Conservation (phyloP, 1,140 invertebrate genomes). For the Lamellibrachia luymesi region DNA sequence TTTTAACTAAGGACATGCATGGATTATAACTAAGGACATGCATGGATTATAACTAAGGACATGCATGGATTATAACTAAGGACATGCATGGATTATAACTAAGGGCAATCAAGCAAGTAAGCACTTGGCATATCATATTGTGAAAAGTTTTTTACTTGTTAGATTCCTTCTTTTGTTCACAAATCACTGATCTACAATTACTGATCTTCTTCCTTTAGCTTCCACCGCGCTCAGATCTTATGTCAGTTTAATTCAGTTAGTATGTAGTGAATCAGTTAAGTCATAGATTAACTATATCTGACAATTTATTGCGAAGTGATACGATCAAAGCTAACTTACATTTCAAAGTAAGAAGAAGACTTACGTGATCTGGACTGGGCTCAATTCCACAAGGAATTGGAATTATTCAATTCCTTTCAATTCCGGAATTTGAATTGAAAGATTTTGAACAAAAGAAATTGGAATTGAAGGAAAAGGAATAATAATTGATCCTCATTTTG, state of each 20-base stretch:
- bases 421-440: too few relatives aligned
- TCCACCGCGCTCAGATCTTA: background rate
- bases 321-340: background rate
- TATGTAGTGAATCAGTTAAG: background rate
- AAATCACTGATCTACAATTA: too few relatives aligned
- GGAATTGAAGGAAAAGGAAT: too few relatives aligned
- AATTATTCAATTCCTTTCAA: too few relatives aligned
- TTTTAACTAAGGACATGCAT: too few relatives aligned
- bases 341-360: background rate
- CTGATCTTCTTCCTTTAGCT: background rate
- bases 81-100: background rate
- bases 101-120: background rate
- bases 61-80: background rate
- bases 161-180: too few relatives aligned
- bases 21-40: background rate
- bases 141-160: background rate
- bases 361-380: too few relatives aligned
- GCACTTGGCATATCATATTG: background rate
- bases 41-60: background rate
- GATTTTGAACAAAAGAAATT: too few relatives aligned
- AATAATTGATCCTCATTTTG: too few relatives aligned
- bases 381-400: too few relatives aligned
- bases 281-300: background rate
- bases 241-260: background rate
- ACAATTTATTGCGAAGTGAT: background rate